Evolutionary conservation across 53 echinoderm and acorn worm species (phyloP).

Genomic region (Temnopleurus reevesii): DNA sequence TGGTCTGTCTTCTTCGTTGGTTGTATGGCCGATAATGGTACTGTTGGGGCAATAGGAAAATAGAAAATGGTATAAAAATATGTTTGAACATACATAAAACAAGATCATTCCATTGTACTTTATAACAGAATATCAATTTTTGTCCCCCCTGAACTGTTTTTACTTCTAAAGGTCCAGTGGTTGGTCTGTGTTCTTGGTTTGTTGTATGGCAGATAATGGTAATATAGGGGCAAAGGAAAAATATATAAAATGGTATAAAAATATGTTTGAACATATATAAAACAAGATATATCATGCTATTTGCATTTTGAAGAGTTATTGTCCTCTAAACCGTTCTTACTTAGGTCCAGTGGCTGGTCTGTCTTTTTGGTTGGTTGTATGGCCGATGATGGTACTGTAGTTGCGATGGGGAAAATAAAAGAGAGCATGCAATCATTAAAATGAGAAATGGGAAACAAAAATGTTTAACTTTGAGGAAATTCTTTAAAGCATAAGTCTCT

Average conservation of each 20-base stretch:
- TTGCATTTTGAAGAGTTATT: too few species aligned
- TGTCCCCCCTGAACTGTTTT: too few species aligned
- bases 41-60: neutral
- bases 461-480: too few species aligned
- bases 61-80: neutral
- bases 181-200: constrained; percentile 56
- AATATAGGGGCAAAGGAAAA: neutral
- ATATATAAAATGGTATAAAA: neutral
- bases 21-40: constrained; percentile 1
- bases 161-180: constrained; percentile 98
- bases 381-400: neutral
- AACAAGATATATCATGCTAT: too few species aligned
- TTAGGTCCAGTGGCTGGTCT: constrained; percentile 91
- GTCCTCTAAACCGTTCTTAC: constrained; percentile 65
- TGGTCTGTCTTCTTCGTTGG: constrained; percentile 58
- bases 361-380: constrained; percentile 18
- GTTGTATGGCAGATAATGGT: neutral
- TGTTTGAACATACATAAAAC: too few species aligned
- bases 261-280: too few species aligned
- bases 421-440: neutral
- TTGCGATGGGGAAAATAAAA: neutral
- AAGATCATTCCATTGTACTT: too few species aligned
- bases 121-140: too few species aligned
- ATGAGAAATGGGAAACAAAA: too few species aligned
- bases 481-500: too few species aligned